Evolutionary conservation across 92 coral and sea anemone species (phyloP).

Genomic region (Porites evermanni): DNA sequence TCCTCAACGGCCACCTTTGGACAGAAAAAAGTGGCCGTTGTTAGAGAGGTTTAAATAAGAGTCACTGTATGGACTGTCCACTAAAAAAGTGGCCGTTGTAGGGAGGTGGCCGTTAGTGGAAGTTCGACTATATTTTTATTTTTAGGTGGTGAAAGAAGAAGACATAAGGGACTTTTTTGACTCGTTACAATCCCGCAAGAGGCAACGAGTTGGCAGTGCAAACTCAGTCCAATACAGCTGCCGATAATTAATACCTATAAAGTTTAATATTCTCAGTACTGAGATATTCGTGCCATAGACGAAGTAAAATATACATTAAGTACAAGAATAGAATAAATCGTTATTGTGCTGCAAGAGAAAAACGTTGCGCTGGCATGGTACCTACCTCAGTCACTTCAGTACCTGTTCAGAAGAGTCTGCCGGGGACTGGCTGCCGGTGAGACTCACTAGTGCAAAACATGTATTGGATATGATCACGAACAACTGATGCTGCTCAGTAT

Average conservation of each 20-base stretch:
- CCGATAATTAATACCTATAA: conserved; percentile 13
- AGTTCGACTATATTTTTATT: background rate
- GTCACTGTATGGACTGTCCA: too few species aligned
- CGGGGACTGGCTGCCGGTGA: too few species aligned
- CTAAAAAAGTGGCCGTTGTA: too few species aligned
- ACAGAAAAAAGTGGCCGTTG: too few species aligned
- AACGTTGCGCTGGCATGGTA: background rate
- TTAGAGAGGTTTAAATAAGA: too few species aligned
- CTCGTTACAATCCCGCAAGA: conserved; percentile 87
- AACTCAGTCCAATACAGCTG: conserved; percentile 77
- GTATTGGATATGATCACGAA: too few species aligned
- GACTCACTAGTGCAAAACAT: too few species aligned
- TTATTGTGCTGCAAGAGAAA: background rate
- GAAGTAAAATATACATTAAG: background rate
- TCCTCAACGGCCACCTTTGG: too few species aligned
- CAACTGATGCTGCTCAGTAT: too few species aligned
- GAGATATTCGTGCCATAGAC: background rate
- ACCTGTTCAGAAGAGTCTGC: too few species aligned
- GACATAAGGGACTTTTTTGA: conserved; percentile 93
- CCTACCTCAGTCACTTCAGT: too few species aligned
- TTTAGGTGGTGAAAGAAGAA: conserved; percentile 87
- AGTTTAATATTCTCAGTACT: background rate
- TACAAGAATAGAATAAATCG: background rate
- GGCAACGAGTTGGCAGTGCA: conserved; percentile 83
- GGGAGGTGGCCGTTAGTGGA: too few species aligned